A percentile compares a stretch with the other conserved stretches of the same genome.
Conservation (phyloP, 1,140 invertebrate genomes). For the Heliconius nattereri region DNA sequence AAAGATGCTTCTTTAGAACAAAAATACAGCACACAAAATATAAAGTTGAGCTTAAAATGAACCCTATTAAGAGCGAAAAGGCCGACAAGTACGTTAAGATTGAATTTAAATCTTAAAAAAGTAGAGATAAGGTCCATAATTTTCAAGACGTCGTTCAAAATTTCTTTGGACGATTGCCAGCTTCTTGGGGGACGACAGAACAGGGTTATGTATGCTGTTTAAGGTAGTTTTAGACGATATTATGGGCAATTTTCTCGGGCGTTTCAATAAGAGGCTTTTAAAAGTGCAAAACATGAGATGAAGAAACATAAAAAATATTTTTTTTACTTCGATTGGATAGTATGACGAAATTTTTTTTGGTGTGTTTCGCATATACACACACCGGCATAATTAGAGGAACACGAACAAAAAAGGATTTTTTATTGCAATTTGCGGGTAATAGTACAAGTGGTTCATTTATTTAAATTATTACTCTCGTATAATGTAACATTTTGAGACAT, state of each 20-base stretch:
- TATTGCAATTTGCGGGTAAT: no score
- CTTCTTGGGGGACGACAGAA: conserved; percentile 31
- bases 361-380: no score
- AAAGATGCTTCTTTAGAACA: conserved; percentile 3
- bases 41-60: conserved; percentile 23
- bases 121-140: neutral
- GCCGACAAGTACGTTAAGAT: neutral
- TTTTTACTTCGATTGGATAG: no score
- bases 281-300: neutral
- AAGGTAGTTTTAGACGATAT: conserved; percentile 1
- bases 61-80: conserved; percentile 17
- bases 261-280: neutral
- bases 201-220: conserved; percentile 34
- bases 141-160: neutral
- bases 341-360: no score
- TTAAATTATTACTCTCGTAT: no score
- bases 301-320: neutral
- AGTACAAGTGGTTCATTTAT: no score
- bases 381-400: no score
- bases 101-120: neutral
- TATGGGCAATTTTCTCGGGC: neutral
- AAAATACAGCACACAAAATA: conserved; percentile 17
- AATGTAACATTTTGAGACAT: no score
- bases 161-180: conserved; percentile 40
- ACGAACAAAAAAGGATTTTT: no score